Evolutionary conservation across 2,888 invertebrate genomes (phyloP).

Genomic region (Campopleginae sp.): DNA sequence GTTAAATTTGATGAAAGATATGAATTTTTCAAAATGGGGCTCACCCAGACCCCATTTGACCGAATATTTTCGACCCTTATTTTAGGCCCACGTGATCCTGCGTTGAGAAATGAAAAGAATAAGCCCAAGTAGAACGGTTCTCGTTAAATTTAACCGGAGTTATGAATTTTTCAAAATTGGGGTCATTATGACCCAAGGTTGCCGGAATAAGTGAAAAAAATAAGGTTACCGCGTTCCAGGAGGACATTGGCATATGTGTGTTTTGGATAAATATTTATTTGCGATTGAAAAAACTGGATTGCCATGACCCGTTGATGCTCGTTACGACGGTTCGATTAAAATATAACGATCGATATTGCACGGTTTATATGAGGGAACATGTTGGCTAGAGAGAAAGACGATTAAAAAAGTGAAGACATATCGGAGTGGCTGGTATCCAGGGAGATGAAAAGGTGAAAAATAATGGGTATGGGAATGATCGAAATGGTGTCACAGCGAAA

Average conservation of each 20-base stretch:
- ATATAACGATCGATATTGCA: neutral
- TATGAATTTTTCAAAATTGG: too few species aligned
- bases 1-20: too few species aligned
- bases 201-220: too few species aligned
- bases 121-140: too few species aligned
- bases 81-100: too few species aligned
- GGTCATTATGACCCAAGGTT: too few species aligned
- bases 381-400: neutral
- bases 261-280: neutral
- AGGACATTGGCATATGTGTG: neutral
- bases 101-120: too few species aligned
- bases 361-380: neutral
- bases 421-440: neutral
- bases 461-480: constrained; percentile 18
- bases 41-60: too few species aligned
- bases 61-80: too few species aligned
- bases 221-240: too few species aligned
- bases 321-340: neutral
- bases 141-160: too few species aligned
- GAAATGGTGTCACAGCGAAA: constrained; percentile 15
- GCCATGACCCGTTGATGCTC: constrained; percentile 14
- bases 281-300: neutral
- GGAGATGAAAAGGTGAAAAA: neutral
- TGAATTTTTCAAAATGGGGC: too few species aligned
- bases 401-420: neutral